phyloP scores from a whole-genome alignment of 2,113 vertebrate genomes.

The Mesocricetus auratus region DNA sequence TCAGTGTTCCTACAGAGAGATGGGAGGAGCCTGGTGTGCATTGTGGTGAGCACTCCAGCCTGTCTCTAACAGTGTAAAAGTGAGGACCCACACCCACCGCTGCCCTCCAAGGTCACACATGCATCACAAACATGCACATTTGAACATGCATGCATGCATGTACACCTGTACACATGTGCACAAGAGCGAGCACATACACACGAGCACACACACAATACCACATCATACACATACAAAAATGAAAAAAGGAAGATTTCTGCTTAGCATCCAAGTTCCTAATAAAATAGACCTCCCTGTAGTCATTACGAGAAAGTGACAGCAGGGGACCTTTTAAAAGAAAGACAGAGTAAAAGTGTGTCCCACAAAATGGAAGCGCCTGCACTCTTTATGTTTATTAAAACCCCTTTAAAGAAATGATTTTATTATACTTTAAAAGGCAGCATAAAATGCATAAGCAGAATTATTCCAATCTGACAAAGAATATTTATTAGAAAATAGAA shows the following conservation, averaged over 20 bases:
- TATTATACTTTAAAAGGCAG: background rate
- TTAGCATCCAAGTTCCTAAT: conserved; percentile 32
- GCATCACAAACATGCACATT: background rate
- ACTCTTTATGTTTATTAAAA: background rate
- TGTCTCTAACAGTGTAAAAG: background rate
- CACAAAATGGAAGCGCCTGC: background rate
- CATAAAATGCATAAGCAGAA: background rate
- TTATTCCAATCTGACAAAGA: background rate
- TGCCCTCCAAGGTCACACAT: background rate
- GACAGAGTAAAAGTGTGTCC: background rate
- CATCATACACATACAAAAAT: background rate
- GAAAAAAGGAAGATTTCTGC: background rate
- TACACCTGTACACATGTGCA: background rate
- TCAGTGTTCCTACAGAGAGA: background rate
- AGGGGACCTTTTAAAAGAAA: conserved; percentile 14
- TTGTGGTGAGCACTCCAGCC: background rate
- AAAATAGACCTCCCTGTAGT: background rate
- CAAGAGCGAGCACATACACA: background rate
- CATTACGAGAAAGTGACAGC: background rate
- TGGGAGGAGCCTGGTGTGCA: no score
- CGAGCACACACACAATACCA: background rate
- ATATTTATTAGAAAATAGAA: conserved; percentile 3
- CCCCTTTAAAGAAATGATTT: background rate
- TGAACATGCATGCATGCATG: no score
- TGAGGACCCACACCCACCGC: background rate